Evolutionary conservation across 2,113 vertebrate genomes (phyloP).

Genomic region (Nematolebias whitei): DNA sequence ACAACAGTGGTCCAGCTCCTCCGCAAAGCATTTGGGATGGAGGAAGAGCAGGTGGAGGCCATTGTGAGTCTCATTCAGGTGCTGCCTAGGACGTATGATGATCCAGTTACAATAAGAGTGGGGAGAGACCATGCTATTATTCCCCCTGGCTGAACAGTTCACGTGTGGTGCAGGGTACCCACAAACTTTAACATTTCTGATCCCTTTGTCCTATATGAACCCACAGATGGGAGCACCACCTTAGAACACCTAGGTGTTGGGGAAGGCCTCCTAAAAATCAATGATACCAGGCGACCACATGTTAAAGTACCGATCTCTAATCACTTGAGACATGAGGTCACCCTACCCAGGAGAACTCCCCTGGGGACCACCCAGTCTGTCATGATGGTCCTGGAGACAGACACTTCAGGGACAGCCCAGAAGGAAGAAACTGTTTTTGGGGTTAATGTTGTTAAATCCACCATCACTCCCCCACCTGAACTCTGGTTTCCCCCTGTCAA

Average conservation of each 20-base stretch:
- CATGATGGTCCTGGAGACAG: too few relatives aligned
- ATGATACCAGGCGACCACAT: neutral
- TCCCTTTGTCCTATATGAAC: constrained; percentile 14
- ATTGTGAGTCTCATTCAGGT: constrained; percentile 30
- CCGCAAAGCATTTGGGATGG: constrained; percentile 8
- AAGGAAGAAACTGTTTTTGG: too few relatives aligned
- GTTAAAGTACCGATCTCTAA: constrained; percentile 12
- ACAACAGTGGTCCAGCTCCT: constrained; percentile 6
- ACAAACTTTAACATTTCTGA: constrained; percentile 2
- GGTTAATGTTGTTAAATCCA: too few relatives aligned
- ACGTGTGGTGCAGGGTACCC: constrained; percentile 17
- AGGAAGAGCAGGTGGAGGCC: constrained; percentile 12
- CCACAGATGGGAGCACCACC: neutral
- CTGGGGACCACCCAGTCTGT: constrained; percentile 2
- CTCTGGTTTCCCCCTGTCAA: constrained; percentile 8
- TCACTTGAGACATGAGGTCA: constrained; percentile 6
- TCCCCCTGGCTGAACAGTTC: neutral
- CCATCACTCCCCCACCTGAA: too few relatives aligned
- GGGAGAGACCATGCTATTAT: neutral
- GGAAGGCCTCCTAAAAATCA: constrained; percentile 4
- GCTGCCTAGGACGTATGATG: neutral
- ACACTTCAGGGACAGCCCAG: too few relatives aligned
- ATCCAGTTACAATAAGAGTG: neutral
- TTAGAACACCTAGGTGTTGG: constrained; percentile 3
- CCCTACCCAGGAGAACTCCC: neutral